A percentile compares a stretch with the other conserved stretches of the same genome.
These are phyloP conservation scores for Hemibagrus wyckioides DNA, from an alignment of 2,113 vertebrate genomes.

Conservation along the genomic window DNA sequence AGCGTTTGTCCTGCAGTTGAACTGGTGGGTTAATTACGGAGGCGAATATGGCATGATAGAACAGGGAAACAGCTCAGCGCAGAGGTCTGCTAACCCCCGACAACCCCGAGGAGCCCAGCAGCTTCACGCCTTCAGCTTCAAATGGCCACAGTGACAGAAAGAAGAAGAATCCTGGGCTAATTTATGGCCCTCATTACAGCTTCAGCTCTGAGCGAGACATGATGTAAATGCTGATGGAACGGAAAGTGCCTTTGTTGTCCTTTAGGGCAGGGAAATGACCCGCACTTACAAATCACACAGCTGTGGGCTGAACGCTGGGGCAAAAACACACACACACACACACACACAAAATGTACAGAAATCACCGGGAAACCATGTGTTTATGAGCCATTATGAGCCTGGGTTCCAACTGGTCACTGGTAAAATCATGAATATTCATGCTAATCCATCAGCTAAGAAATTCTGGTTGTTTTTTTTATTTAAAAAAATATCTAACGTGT, in stretches of 20 bases:
- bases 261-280: not conserved
- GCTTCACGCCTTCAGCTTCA: not conserved
- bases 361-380: not conserved
- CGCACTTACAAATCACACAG: not conserved
- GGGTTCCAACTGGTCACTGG: not conserved
- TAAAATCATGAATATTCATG: not conserved
- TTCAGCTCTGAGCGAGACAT: not conserved
- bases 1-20: not conserved
- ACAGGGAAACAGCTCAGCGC: not conserved
- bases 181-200: slow-evolving; percentile 10
- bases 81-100: not conserved
- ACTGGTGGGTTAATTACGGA: not conserved
- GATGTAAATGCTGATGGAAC: slow-evolving; percentile 1
- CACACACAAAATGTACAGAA: not conserved
- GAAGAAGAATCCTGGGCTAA: not conserved
- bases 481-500: too few relatives aligned
- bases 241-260: slow-evolving; percentile 1
- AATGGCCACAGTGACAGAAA: not conserved
- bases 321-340: too few relatives aligned
- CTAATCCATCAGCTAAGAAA: not conserved
- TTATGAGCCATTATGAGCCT: too few relatives aligned
- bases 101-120: not conserved
- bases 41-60: not conserved
- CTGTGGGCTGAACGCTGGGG: not conserved
- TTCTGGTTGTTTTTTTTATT: not conserved